Percentiles rank a stretch among this genome's conserved stretches.
Conservation (phyloP, 1,140 invertebrate genomes). For the Drosophila obscura region DNA sequence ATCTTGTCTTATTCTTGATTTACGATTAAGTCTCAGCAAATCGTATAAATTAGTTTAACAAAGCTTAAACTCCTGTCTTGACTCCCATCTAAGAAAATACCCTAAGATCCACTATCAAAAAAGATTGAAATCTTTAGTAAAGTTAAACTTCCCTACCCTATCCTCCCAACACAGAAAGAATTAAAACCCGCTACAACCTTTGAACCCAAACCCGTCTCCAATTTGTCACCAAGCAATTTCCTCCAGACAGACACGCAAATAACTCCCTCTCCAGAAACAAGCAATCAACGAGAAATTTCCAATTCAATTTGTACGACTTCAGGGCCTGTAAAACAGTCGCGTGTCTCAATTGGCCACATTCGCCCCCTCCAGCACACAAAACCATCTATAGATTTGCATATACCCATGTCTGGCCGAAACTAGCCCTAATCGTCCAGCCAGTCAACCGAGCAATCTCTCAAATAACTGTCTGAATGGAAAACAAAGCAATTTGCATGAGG, state of each 20-base stretch:
- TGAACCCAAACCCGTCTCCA: constrained; percentile 20
- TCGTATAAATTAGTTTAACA: too few species aligned
- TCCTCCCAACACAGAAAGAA: constrained; percentile 3
- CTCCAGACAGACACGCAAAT: constrained; percentile 32
- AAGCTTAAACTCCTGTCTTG: too few species aligned
- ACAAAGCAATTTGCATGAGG: constrained; percentile 33
- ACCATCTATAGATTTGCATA: background rate
- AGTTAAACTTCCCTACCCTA: background rate
- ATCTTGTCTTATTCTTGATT: too few species aligned
- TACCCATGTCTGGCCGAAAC: constrained; percentile 10
- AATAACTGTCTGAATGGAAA: constrained; percentile 2
- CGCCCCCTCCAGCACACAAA: background rate
- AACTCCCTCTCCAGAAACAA: background rate
- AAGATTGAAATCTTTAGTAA: too few species aligned
- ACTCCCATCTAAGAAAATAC: too few species aligned
- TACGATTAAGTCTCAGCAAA: too few species aligned
- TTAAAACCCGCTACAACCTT: background rate
- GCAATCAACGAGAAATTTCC: constrained; percentile 28
- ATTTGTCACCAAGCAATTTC: constrained; percentile 24
- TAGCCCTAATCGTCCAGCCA: constrained; percentile 14
- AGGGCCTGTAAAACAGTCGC: constrained; percentile 20
- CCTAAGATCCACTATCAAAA: too few species aligned
- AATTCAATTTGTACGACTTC: constrained; percentile 27
- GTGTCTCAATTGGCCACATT: constrained; percentile 30
- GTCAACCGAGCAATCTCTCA: constrained; percentile 5